These are phyloP conservation scores for Xanthia icteritia DNA, from an alignment of 2,888 invertebrate genomes.

Conservation along the genomic window DNA sequence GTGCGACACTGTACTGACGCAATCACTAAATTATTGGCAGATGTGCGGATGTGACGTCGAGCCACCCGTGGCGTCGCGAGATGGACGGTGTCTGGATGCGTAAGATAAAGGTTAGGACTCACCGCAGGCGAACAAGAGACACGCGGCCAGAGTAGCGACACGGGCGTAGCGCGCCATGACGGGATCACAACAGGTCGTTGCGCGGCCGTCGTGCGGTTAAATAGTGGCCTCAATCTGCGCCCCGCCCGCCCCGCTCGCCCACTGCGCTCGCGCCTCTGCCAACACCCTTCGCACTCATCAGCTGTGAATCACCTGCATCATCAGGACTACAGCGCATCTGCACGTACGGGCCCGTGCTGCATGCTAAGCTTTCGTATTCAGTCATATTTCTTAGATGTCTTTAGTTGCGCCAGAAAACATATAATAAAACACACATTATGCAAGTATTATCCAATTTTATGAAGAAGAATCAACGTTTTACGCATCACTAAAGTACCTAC, in stretches of 20 bases:
- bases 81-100: slow-evolving; percentile 85
- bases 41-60: slow-evolving; percentile 79
- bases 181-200: slow-evolving; percentile 91
- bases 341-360: slow-evolving; percentile 17
- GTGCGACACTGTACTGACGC: slow-evolving; percentile 81
- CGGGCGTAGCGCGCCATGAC: slow-evolving; percentile 91
- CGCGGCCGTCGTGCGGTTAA: slow-evolving; percentile 89
- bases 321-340: slow-evolving; percentile 67
- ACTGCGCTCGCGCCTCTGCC: slow-evolving; percentile 87
- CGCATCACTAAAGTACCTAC: slow-evolving; percentile 36
- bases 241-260: slow-evolving; percentile 90
- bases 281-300: slow-evolving; percentile 87
- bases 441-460: slow-evolving; percentile 59
- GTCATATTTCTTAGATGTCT: slow-evolving; percentile 33
- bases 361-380: slow-evolving; percentile 36
- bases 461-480: slow-evolving; percentile 41
- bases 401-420: slow-evolving; percentile 40
- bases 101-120: slow-evolving; percentile 90
- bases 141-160: slow-evolving; percentile 90
- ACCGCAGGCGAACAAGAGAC: slow-evolving; percentile 90
- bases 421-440: slow-evolving; percentile 51
- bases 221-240: slow-evolving; percentile 90
- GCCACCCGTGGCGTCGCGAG: slow-evolving; percentile 87
- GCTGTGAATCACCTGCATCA: slow-evolving; percentile 85
- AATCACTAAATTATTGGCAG: slow-evolving; percentile 81